Conservation (phyloP, 2,797 vertebrate species). For the Okamejei kenojei region DNA sequence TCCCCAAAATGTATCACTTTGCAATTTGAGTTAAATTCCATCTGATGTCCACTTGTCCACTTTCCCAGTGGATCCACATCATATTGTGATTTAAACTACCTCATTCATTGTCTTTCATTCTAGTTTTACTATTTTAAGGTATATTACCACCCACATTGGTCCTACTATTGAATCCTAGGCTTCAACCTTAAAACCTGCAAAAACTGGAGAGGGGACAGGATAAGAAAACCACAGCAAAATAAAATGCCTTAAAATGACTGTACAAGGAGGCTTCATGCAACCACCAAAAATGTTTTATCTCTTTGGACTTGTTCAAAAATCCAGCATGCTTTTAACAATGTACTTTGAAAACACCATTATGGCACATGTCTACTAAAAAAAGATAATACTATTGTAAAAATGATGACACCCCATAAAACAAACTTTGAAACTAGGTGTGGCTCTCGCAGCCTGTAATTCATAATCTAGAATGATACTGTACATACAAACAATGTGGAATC, state of each 20-base stretch:
- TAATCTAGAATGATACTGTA: not conserved
- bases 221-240: not conserved
- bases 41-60: no score
- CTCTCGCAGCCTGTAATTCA: not conserved
- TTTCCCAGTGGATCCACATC: no score
- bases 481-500: not conserved
- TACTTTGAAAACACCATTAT: not conserved
- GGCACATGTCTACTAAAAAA: not conserved
- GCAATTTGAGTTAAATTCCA: no score
- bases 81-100: no score
- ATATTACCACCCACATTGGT: no score
- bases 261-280: not conserved
- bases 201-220: no score
- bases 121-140: no score
- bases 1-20: no score
- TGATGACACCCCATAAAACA: not conserved
- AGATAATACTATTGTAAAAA: not conserved
- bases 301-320: not conserved
- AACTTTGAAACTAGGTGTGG: not conserved
- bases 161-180: no score
- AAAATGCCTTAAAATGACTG: not conserved
- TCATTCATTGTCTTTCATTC: no score
- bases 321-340: not conserved
- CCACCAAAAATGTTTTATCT: not conserved
- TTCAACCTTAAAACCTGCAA: no score